These are phyloP conservation scores for Pseudorhiza aurosa DNA, from an alignment of 30 jellyfish, hydroid and myxozoan species.

Conservation along the genomic window DNA sequence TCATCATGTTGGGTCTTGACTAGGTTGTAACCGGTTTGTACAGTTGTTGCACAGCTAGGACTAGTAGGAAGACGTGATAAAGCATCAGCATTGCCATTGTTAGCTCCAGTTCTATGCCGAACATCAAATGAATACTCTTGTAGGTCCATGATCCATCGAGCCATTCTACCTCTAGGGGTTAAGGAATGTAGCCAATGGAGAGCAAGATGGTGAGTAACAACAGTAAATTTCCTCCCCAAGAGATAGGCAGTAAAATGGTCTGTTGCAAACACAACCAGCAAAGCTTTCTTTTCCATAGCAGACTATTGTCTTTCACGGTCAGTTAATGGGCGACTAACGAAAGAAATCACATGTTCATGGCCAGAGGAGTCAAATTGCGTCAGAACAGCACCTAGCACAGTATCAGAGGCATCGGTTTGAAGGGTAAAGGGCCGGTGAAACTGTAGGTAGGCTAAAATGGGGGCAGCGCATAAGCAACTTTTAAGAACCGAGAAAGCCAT, in stretches of 20 bases:
- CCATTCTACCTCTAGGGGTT: conserved; percentile 61
- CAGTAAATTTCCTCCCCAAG: conserved; percentile 43
- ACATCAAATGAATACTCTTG: conserved; percentile 44
- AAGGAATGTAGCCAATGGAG: conserved; percentile 66
- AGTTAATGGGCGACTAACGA: conserved; percentile 43
- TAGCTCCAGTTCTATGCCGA: conserved; percentile 36
- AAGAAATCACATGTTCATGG: conserved; percentile 42
- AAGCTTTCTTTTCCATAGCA: conserved; percentile 59
- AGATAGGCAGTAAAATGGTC: conserved; percentile 31
- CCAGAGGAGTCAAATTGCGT: conserved; percentile 14
- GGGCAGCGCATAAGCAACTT: conserved; percentile 25
- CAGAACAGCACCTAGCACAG: conserved; percentile 69
- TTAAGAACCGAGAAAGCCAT: conserved; percentile 24
- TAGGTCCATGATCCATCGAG: conserved; percentile 72
- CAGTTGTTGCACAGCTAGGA: conserved; percentile 13
- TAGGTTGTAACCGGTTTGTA: conserved; percentile 6
- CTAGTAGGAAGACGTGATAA: conserved; percentile 40
- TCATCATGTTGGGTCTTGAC: conserved; percentile 9
- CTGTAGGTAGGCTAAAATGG: conserved; percentile 43
- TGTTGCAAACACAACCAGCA: conserved; percentile 50
- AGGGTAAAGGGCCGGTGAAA: conserved; percentile 32
- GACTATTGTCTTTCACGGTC: conserved; percentile 31
- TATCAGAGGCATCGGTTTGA: conserved; percentile 48
- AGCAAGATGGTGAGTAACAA: conserved; percentile 62
- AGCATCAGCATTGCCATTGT: conserved; percentile 69